Base-by-base conservation (phyloP, 2,888 invertebrate species). In the Leuctra nigra region DNA sequence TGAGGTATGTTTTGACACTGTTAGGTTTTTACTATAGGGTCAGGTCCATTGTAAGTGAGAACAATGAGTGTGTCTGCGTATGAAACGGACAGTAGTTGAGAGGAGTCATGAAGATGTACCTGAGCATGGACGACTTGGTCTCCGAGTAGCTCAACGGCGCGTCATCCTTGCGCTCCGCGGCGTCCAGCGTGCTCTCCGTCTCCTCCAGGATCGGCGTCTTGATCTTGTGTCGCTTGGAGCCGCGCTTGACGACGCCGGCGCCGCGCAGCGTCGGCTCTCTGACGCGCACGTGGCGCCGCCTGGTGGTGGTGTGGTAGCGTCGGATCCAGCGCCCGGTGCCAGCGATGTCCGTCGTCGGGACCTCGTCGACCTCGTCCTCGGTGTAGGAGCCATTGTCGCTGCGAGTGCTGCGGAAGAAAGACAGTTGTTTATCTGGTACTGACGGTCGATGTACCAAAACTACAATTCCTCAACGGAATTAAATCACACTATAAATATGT, bases 141-240 rank as follows among this genome's bases (percentile, higher is more conserved):
- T 62, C 60, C 2, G 59, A 29, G 41, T 62, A 61, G n/a, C 20
- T 38, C 29, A 24, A 25, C 23, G 25, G 36, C 48, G 46, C 39
- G 11, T 54, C 56, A 7, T 48, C 56, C 18, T 59, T 55, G 9
- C 58, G 23, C 25, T 58, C 63, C 7, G 59, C 59, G 6, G 59
- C 59, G 50, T 63, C 62, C 16, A 60, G 38, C 2, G 61, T 59
- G 54, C 64, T 66, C 61, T 68, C 68, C 4, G 63, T 64, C 58
- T 68, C 68, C 60, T 68, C 68, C 24, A 68, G 59, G 22, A 68
- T 68, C 1, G 68, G 68, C 13, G 68, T 66, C 48, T 66, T 67
- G 25, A 68, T 67, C 56, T 66, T 64, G 50, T 63, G 58, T 46
- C 62, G 52, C 38, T 54, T 59, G n/a, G 29, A 35, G 53, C 24